Base-by-base conservation (phyloP, 2,113 vertebrate genomes). In the Gambusia affinis region DNA sequence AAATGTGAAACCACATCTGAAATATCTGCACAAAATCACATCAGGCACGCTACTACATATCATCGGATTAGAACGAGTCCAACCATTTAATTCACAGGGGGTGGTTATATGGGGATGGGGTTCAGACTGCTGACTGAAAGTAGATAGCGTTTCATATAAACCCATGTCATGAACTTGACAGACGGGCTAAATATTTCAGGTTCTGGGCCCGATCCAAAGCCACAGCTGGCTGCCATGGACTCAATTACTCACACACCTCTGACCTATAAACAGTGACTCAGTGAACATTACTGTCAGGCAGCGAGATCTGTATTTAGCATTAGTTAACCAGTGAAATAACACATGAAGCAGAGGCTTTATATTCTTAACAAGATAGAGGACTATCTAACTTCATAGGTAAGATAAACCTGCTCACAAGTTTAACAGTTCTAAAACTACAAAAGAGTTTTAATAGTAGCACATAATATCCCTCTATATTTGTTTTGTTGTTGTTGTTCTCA, bases 271-370 rank as follows among this genome's bases (percentile, higher is more conserved):
- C 82, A 81, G 65, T 4, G 70, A 69, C 78, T 82, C 75, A 44
- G 84, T 78, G 83, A 91, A 82, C 86, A 87, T 89, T 87, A 86
- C 84, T 81, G 87, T 89, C 90, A 88, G 81, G 61, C 72, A 5
- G 60, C 60, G 67, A 65, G 70, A 85, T 89, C 86, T 90, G 88
- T 88, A 87, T 93, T 91, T 91, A 90, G 78, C 86, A 89, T 93
- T 71, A 87, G 87, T 90, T 87, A 84, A 85, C 72, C 28, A 35
- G 30, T 76, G 68, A 65, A 87, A 87, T 87, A 87, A 88, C 84
- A 86, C 51, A 67, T 73, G 61, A 72, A 80, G 75, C 75, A 65
- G 44, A 65, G 66, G 74, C 73, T 67, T 90, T 83, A 64, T 73
- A 76, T 87, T 88, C 81, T 85, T 78, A 70, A 78, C 65, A 76